Percentiles rank a stretch among this genome's conserved stretches.
Conservation (phyloP, 2,888 invertebrate species). For the Ophioninae sp. region DNA sequence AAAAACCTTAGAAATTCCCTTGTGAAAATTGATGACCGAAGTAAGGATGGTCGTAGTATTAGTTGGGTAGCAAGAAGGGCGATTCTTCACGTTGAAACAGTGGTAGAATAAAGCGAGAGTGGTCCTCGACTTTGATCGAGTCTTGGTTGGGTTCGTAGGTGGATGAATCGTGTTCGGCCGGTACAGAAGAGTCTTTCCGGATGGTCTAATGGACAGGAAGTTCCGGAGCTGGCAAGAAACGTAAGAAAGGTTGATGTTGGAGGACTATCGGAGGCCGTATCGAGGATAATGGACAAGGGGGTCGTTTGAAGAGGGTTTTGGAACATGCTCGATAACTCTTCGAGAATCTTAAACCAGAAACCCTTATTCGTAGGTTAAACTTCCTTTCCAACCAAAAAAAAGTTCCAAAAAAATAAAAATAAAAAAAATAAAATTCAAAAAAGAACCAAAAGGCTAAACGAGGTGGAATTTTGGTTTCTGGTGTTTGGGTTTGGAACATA, state of each 20-base stretch:
- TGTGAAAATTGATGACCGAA: slow-evolving; percentile 31
- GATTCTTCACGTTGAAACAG: not conserved
- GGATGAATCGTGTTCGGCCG: slow-evolving; percentile 35
- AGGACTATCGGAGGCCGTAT: slow-evolving; percentile 28
- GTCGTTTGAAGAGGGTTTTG: not conserved
- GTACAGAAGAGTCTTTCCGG: slow-evolving; percentile 38
- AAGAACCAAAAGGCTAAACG: too few species aligned
- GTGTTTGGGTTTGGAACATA: too few species aligned
- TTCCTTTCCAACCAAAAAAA: not conserved
- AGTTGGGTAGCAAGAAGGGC: not conserved
- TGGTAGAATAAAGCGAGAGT: slow-evolving; percentile 26
- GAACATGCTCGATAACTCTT: slow-evolving; percentile 12
- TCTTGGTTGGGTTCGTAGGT: not conserved
- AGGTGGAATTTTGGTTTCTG: too few species aligned
- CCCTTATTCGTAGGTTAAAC: not conserved
- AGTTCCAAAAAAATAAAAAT: not conserved
- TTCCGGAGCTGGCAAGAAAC: slow-evolving; percentile 36
- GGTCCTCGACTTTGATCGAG: slow-evolving; percentile 26
- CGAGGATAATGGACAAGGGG: slow-evolving; percentile 7
- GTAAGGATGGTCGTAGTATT: slow-evolving; percentile 24
- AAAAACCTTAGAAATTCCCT: slow-evolving; percentile 18
- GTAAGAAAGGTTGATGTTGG: slow-evolving; percentile 1
- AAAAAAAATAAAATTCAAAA: too few species aligned
- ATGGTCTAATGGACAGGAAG: slow-evolving; percentile 53
- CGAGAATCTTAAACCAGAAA: not conserved